Evolutionary conservation across 2,888 invertebrate species (phyloP).

Genomic region (Hyalella azteca): DNA sequence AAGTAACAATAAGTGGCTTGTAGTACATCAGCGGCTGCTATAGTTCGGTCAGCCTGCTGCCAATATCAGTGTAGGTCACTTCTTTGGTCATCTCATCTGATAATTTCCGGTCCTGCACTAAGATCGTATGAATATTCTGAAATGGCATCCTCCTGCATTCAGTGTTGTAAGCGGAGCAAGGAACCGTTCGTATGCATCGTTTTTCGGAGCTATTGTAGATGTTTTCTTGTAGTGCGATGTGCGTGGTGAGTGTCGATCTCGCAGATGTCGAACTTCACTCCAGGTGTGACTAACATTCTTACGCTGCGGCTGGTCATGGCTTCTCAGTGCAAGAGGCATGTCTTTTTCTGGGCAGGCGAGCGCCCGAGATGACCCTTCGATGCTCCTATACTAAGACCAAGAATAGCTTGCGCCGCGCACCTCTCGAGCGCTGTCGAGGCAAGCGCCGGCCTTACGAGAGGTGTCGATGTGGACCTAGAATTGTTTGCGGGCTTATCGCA

Average conservation of each 20-base stretch:
- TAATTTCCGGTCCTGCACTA: too few relatives aligned
- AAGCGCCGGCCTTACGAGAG: constrained; percentile 8
- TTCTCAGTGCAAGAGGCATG: constrained; percentile 1
- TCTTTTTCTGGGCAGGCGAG: background rate
- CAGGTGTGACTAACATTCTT: constrained; percentile 36
- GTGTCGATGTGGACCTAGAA: constrained; percentile 16
- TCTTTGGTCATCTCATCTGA: too few relatives aligned
- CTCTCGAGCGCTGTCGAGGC: background rate
- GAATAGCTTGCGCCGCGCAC: constrained; percentile 16
- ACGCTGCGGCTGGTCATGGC: constrained; percentile 29
- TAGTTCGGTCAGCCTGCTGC: too few relatives aligned
- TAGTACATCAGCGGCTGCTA: too few relatives aligned
- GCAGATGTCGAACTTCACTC: constrained; percentile 28
- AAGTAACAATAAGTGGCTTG: too few relatives aligned
- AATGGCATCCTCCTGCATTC: background rate
- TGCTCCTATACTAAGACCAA: background rate
- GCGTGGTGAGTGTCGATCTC: constrained; percentile 18
- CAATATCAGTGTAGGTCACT: too few relatives aligned
- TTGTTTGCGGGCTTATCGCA: constrained; percentile 14
- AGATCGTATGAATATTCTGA: background rate
- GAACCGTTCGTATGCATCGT: background rate
- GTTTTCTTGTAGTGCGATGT: background rate
- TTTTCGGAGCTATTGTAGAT: background rate
- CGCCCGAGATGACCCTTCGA: constrained; percentile 20
- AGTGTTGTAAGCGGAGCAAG: background rate